phyloP scores from a whole-genome alignment of 2,888 invertebrate species.

The Drosophila robusta region DNA sequence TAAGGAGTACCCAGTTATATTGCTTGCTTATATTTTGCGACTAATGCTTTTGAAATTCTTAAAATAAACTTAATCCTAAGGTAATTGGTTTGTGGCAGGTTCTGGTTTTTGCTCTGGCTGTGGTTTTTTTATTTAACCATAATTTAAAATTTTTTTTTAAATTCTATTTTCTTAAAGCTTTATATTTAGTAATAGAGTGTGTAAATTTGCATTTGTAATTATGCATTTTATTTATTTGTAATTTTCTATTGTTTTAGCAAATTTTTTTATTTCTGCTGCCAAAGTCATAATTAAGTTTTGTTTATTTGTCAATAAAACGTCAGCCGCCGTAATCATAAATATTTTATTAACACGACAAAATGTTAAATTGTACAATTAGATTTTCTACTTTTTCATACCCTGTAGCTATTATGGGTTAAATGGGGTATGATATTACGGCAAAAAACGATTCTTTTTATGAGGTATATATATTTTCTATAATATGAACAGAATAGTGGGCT shows the following conservation, averaged over 20 bases:
- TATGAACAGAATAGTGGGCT: too few relatives aligned
- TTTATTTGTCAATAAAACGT: constrained; percentile 68
- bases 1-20: background rate
- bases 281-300: constrained; percentile 72
- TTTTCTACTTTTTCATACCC: constrained; percentile 22
- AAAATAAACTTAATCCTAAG: constrained; percentile 27
- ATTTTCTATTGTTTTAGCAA: constrained; percentile 11
- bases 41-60: constrained; percentile 35
- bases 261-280: constrained; percentile 20
- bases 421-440: background rate
- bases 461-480: too few relatives aligned
- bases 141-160: constrained; percentile 10
- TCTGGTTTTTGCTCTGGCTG: constrained; percentile 31
- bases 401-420: background rate
- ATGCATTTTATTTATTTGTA: constrained; percentile 14
- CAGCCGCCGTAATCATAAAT: constrained; percentile 67
- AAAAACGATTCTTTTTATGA: too few relatives aligned
- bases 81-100: constrained; percentile 32
- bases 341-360: constrained; percentile 75
- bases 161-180: constrained; percentile 9
- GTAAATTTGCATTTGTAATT: constrained; percentile 10
- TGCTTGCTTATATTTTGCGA: constrained; percentile 50
- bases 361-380: constrained; percentile 69
- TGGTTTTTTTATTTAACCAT: constrained; percentile 28
- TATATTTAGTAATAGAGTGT: background rate